phyloP scores from a whole-genome alignment of 2,888 invertebrate genomes.

The Spodoptera littoralis region DNA sequence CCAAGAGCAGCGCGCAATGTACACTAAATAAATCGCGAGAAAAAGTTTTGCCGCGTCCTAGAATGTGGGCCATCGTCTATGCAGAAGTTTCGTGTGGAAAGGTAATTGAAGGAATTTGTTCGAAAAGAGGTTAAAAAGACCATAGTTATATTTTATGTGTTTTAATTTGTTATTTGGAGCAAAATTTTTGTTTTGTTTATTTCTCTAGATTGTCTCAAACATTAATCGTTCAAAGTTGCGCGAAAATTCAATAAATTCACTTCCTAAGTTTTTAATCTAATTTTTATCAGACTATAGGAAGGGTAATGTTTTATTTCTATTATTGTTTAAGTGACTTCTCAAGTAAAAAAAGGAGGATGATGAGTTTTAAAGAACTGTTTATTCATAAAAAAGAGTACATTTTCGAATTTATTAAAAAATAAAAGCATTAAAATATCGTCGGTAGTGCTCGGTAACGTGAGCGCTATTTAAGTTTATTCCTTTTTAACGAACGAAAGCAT shows the following conservation, averaged over 20 bases:
- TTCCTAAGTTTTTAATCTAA: too few relatives aligned
- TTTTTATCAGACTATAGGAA: too few relatives aligned
- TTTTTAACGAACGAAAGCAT: constrained; percentile 62
- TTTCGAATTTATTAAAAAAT: constrained; percentile 2
- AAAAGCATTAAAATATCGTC: constrained; percentile 1
- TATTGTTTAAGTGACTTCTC: too few relatives aligned
- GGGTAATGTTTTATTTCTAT: too few relatives aligned
- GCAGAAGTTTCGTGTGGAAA: constrained; percentile 31
- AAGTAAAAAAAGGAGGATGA: too few relatives aligned
- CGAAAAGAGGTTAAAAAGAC: constrained; percentile 18
- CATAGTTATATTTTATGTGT: constrained; percentile 15
- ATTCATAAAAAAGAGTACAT: background rate
- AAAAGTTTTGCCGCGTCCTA: constrained; percentile 36
- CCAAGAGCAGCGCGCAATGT: constrained; percentile 43
- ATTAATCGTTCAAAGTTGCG: too few relatives aligned
- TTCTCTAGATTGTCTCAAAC: background rate
- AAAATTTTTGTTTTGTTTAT: background rate
- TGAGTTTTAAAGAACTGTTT: too few relatives aligned
- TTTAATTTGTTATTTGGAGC: constrained; percentile 3
- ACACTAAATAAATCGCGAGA: constrained; percentile 36
- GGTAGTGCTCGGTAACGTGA: background rate
- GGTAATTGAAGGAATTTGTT: constrained; percentile 33
- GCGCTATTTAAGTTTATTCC: constrained; percentile 28
- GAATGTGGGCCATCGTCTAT: constrained; percentile 14
- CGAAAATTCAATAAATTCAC: too few relatives aligned